These are phyloP conservation scores for Myrmecophaga tridactyla DNA, from an alignment of 2,113 vertebrate genomes.

Conservation along the genomic window DNA sequence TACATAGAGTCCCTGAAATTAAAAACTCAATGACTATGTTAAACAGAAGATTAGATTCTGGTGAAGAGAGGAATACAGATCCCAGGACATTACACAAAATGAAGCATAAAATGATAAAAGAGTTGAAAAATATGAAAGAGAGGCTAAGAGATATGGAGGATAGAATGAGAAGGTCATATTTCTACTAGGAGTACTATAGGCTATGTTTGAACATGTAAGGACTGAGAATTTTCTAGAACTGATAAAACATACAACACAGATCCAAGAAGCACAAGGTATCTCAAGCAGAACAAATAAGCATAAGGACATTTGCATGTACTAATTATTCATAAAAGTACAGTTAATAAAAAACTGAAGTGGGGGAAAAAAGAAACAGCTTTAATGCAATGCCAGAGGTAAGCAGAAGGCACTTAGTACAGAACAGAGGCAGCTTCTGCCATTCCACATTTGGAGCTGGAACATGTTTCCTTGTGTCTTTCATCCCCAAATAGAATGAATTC, in stretches of 20 bases:
- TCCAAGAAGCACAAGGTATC: constrained; percentile 4
- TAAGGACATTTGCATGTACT: constrained; percentile 10
- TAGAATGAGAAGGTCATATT: neutral
- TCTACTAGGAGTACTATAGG: neutral
- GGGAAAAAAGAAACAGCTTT: neutral
- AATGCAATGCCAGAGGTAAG: neutral
- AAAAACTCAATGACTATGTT: neutral
- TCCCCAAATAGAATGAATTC: neutral
- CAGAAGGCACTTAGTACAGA: neutral
- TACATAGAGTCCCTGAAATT: neutral
- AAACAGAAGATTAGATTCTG: neutral
- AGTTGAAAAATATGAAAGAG: neutral
- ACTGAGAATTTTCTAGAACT: constrained; percentile 6
- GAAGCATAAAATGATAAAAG: neutral
- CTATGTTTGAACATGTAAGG: neutral
- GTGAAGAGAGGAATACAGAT: neutral
- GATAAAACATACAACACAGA: neutral
- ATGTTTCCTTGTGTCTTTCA: neutral
- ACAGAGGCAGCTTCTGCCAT: neutral
- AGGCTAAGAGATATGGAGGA: neutral
- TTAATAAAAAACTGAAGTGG: constrained; percentile 2
- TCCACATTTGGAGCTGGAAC: neutral
- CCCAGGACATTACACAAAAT: neutral
- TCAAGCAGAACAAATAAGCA: neutral
- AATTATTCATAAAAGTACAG: constrained; percentile 55